phyloP scores from a whole-genome alignment of 2,888 invertebrate species.

The Plemyria rubiginata region DNA sequence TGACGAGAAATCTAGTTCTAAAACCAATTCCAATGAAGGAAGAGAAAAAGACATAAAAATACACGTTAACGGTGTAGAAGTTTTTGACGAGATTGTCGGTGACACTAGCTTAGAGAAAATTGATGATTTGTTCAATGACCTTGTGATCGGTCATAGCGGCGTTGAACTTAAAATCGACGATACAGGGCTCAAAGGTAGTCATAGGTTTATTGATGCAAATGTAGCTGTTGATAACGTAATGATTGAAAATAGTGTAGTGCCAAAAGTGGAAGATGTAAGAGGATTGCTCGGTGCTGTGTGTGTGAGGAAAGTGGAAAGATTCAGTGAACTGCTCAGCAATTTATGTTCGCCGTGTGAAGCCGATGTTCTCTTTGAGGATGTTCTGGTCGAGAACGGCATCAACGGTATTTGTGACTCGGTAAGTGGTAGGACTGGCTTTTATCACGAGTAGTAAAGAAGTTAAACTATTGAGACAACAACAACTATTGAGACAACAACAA shows the following conservation, averaged over 20 bases:
- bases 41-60: conserved; percentile 54
- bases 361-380: conserved; percentile 77
- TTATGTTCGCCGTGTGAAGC: conserved; percentile 80
- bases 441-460: not conserved
- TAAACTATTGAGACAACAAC: too few species aligned
- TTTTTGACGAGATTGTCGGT: conserved; percentile 70
- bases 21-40: conserved; percentile 55
- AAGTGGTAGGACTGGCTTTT: conserved; percentile 47
- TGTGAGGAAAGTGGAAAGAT: conserved; percentile 81
- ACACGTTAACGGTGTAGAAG: conserved; percentile 65
- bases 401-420: conserved; percentile 64
- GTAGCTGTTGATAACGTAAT: conserved; percentile 59
- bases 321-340: conserved; percentile 82
- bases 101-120: conserved; percentile 69
- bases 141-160: conserved; percentile 58
- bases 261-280: conserved; percentile 70
- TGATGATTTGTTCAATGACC: conserved; percentile 74
- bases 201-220: conserved; percentile 57
- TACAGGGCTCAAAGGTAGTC: conserved; percentile 64
- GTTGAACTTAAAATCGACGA: conserved; percentile 57
- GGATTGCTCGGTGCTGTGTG: conserved; percentile 77
- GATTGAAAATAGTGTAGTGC: conserved; percentile 71
- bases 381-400: conserved; percentile 76
- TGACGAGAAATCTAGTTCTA: conserved; percentile 64
- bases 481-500: too few species aligned